Evolutionary conservation across 2,888 invertebrate genomes (phyloP).

Genomic region (Neoascia interrupta): DNA sequence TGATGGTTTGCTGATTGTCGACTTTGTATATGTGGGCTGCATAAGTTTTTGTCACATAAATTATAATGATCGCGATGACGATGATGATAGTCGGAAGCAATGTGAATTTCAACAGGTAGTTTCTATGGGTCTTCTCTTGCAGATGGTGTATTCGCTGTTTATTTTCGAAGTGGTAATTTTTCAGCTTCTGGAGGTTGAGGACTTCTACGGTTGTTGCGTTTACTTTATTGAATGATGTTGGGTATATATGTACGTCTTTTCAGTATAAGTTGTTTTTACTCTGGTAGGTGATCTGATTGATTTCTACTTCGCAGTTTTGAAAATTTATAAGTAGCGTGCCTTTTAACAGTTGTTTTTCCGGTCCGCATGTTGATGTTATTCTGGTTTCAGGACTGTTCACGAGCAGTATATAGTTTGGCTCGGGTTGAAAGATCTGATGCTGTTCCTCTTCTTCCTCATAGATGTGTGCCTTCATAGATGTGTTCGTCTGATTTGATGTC

Average conservation of each 20-base stretch:
- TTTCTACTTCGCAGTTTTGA: not conserved
- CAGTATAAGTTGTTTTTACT: not conserved
- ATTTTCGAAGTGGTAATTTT: not conserved
- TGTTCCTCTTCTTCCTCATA: no score
- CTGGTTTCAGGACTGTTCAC: not conserved
- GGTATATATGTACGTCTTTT: not conserved
- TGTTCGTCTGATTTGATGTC: not conserved
- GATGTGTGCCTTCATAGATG: no score
- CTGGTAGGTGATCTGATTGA: not conserved
- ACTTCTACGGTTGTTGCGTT: not conserved
- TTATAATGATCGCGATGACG: no score
- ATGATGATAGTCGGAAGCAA: no score
- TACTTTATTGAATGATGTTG: no score
- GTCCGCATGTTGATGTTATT: constrained; percentile 4
- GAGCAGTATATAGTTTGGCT: constrained; percentile 23
- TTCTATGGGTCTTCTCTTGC: no score
- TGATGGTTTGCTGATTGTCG: no score
- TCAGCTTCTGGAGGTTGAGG: not conserved
- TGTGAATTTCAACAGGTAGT: no score
- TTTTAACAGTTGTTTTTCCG: not conserved
- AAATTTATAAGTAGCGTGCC: not conserved
- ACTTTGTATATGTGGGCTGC: no score
- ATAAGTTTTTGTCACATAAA: no score
- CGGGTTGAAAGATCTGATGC: constrained; percentile 10
- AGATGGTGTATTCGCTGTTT: no score